Evolutionary conservation across 2,113 vertebrate genomes (phyloP).

Genomic region (Nipponia nippon): DNA sequence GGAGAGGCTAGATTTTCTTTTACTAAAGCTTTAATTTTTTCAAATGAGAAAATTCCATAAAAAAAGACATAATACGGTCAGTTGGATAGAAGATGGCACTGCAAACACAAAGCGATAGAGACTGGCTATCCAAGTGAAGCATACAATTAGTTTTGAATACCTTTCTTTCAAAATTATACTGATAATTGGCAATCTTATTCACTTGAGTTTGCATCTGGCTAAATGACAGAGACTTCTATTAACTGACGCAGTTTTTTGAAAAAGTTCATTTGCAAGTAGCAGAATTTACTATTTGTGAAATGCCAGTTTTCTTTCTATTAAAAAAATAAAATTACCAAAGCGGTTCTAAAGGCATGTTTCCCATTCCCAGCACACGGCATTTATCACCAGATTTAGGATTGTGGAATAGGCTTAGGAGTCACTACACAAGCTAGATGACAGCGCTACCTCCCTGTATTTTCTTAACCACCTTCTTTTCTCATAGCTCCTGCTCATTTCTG

Average conservation of each 20-base stretch:
- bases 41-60: background rate
- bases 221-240: constrained; percentile 52
- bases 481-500: background rate
- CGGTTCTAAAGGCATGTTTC: background rate
- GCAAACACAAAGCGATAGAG: background rate
- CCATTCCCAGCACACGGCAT: background rate
- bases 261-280: constrained; percentile 29
- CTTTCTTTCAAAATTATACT: constrained; percentile 40
- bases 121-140: constrained; percentile 26
- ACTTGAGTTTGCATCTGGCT: constrained; percentile 62
- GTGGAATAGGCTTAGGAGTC: background rate
- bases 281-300: constrained; percentile 57
- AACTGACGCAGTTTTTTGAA: constrained; percentile 4
- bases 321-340: constrained; percentile 11
- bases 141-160: constrained; percentile 40
- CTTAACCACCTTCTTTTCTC: background rate
- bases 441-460: background rate
- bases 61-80: background rate
- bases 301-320: constrained; percentile 34
- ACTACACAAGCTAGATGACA: background rate
- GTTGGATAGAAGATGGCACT: background rate
- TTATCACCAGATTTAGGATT: background rate
- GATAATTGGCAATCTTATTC: constrained; percentile 54
- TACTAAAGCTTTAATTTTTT: background rate
- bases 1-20: background rate